phyloP scores from a whole-genome alignment of 2,888 invertebrate species.

The Panzeria rudis region DNA sequence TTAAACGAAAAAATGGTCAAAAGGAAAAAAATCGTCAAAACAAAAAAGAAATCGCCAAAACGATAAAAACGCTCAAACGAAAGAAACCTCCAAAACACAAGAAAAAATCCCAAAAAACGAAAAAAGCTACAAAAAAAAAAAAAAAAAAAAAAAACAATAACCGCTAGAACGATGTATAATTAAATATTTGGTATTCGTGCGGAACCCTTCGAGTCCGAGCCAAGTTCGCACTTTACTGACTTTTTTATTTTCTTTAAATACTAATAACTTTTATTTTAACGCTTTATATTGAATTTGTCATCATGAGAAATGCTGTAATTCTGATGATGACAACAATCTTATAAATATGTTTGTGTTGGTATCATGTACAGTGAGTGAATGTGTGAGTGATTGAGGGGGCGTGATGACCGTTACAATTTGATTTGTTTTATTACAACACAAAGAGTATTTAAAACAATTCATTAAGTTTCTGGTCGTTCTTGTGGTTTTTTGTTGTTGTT shows the following conservation, averaged over 20 bases:
- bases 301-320: slow-evolving; percentile 1
- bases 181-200: too few species aligned
- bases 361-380: not conserved
- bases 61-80: too few species aligned
- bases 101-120: too few species aligned
- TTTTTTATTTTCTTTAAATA: not conserved
- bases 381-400: not conserved
- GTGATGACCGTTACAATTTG: slow-evolving; percentile 48
- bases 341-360: not conserved
- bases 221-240: too few species aligned
- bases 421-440: slow-evolving; percentile 34
- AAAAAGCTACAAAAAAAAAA: too few species aligned
- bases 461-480: slow-evolving; percentile 30
- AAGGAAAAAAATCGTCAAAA: too few species aligned
- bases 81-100: too few species aligned
- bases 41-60: too few species aligned
- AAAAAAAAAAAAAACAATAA: too few species aligned
- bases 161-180: too few species aligned
- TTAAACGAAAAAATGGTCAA: too few species aligned
- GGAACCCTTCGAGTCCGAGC: too few species aligned
- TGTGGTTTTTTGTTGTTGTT: slow-evolving; percentile 1
- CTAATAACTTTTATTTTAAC: not conserved
- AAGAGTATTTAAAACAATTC: slow-evolving; percentile 25
- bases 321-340: not conserved
- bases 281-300: not conserved